Conservation (phyloP, 2,797 vertebrate genomes). For the Caiman crocodilus region DNA sequence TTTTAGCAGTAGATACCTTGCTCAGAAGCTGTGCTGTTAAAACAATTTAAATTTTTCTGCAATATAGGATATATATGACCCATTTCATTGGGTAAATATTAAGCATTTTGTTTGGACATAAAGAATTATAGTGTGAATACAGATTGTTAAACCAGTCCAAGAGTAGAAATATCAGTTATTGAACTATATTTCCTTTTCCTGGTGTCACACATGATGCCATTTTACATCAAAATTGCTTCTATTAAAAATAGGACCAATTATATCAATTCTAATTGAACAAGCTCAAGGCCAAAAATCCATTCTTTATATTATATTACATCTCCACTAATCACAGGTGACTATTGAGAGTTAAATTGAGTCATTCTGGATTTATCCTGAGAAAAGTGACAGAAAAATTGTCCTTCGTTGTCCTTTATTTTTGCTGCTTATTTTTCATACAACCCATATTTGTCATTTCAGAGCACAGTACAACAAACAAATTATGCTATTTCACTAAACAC, state of each 20-base stretch:
- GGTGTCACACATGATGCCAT: background rate
- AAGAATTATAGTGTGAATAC: background rate
- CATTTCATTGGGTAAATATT: background rate
- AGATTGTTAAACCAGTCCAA: background rate
- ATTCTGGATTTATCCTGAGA: background rate
- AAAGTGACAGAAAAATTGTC: background rate
- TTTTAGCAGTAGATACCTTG: background rate
- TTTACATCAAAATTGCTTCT: background rate
- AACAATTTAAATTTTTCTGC: background rate
- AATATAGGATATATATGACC: background rate
- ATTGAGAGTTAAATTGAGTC: background rate
- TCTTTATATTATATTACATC: fast-evolving
- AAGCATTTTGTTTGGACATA: background rate
- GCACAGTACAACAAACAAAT: background rate
- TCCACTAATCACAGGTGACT: background rate
- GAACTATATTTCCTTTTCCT: background rate
- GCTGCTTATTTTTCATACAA: background rate
- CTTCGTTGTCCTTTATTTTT: background rate
- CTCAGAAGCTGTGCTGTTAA: background rate
- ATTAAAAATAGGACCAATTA: background rate
- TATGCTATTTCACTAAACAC: background rate
- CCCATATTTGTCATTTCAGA: background rate
- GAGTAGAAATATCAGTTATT: background rate
- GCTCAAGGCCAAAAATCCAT: background rate
- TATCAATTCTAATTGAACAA: background rate